These are phyloP conservation scores for Grus americana DNA, from an alignment of 2,113 vertebrate genomes.

Conservation along the genomic window DNA sequence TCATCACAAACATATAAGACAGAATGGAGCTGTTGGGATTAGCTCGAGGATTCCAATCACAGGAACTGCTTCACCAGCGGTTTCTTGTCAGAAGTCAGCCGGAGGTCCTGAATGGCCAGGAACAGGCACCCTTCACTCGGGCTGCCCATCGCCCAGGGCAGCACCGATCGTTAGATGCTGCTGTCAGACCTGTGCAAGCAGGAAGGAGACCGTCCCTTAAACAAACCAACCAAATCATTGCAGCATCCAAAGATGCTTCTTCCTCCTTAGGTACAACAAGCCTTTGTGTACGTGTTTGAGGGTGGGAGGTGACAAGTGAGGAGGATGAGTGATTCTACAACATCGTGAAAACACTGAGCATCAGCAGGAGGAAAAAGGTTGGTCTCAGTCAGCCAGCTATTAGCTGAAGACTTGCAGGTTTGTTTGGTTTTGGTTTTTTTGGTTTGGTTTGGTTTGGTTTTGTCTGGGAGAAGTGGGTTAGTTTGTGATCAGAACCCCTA, in stretches of 20 bases:
- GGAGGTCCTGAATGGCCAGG: not conserved
- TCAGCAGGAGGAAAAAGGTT: not conserved
- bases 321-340: not conserved
- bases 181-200: not conserved
- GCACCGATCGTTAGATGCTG: accelerated
- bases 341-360: not conserved
- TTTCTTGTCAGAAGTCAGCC: not conserved
- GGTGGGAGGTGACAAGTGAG: not conserved
- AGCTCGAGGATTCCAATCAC: not conserved
- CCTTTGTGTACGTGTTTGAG: not conserved
- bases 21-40: not conserved
- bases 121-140: not conserved
- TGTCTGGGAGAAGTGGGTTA: not conserved
- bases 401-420: not conserved
- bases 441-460: accelerated
- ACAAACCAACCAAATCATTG: not conserved
- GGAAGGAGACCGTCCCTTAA: not conserved
- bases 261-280: not conserved
- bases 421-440: accelerated
- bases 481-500: not conserved
- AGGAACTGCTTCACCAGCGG: not conserved
- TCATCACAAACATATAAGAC: not conserved
- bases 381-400: not conserved
- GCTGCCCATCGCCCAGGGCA: not conserved
- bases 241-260: not conserved